phyloP scores from a whole-genome alignment of 2,797 vertebrate genomes.

The Ciconia nigra region DNA sequence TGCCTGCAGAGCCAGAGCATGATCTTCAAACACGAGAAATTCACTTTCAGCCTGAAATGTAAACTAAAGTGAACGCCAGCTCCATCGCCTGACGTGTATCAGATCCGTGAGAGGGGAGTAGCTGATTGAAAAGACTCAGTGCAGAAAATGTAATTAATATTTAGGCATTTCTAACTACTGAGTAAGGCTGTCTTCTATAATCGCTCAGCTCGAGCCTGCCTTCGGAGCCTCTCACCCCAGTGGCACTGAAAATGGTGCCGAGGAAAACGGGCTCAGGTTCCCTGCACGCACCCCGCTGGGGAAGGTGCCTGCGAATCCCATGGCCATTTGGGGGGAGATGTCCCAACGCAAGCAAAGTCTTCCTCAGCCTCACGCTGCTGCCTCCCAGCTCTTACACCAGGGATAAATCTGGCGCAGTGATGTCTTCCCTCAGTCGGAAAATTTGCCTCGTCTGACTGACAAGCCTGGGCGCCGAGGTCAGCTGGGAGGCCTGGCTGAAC shows the following conservation, averaged over 20 bases:
- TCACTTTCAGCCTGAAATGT: neutral
- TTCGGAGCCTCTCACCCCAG: neutral
- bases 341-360: neutral
- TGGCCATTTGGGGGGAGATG: neutral
- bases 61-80: neutral
- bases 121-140: neutral
- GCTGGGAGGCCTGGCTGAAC: conserved; percentile 52
- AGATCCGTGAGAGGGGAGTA: neutral
- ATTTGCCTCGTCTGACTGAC: conserved; percentile 31
- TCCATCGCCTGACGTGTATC: neutral
- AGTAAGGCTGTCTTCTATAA: neutral
- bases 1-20: neutral
- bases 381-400: neutral
- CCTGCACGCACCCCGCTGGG: accelerated
- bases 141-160: conserved; percentile 1
- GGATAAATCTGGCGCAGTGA: neutral
- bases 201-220: accelerated
- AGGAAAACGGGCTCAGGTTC: neutral
- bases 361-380: neutral
- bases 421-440: conserved; percentile 12
- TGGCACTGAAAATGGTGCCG: neutral
- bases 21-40: neutral
- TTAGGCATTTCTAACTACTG: neutral
- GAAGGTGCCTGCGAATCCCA: neutral
- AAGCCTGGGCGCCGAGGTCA: neutral